Percentiles rank a stretch among this genome's conserved stretches.
phyloP scores from a whole-genome alignment of 2,797 vertebrate species.

The Rhinogobio ventralis region DNA sequence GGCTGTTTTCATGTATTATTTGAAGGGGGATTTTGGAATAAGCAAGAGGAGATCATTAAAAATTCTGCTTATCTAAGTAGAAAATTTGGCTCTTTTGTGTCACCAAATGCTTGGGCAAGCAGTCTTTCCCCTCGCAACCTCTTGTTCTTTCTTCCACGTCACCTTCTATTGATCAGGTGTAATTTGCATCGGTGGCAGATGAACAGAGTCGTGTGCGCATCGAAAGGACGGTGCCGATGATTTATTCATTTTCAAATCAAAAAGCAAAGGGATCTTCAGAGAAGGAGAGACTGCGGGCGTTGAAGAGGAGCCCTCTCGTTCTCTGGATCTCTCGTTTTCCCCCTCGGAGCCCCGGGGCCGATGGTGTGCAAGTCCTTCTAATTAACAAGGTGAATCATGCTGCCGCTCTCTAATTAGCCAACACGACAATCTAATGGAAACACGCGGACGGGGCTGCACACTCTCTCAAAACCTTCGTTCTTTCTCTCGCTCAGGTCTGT shows the following conservation, averaged over 20 bases:
- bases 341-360: conserved; percentile 82
- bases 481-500: conserved; percentile 54
- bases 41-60: conserved; percentile 76
- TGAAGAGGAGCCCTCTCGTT: conserved; percentile 84
- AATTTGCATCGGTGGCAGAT: conserved; percentile 95
- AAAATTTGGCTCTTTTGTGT: conserved; percentile 77
- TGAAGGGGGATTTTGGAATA: conserved; percentile 33
- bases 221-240: conserved; percentile 94
- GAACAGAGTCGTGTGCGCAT: conserved; percentile 90
- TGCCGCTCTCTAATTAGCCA: conserved; percentile 98
- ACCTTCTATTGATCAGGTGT: conserved; percentile 94
- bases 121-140: conserved; percentile 69
- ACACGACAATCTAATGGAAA: conserved; percentile 98
- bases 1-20: conserved; percentile 63
- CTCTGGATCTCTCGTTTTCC: conserved; percentile 52
- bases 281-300: conserved; percentile 88
- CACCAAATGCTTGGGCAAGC: conserved; percentile 72
- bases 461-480: conserved; percentile 36
- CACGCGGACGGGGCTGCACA: conserved; percentile 85
- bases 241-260: conserved; percentile 99
- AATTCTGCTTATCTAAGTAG: conserved; percentile 81
- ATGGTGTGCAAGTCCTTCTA: conserved; percentile 97
- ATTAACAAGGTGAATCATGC: conserved; percentile 99
- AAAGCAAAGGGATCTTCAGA: conserved; percentile 91
- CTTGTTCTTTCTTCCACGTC: conserved; percentile 73